Conservation (phyloP, 2,113 vertebrate genomes). For the Sciurus niger region DNA sequence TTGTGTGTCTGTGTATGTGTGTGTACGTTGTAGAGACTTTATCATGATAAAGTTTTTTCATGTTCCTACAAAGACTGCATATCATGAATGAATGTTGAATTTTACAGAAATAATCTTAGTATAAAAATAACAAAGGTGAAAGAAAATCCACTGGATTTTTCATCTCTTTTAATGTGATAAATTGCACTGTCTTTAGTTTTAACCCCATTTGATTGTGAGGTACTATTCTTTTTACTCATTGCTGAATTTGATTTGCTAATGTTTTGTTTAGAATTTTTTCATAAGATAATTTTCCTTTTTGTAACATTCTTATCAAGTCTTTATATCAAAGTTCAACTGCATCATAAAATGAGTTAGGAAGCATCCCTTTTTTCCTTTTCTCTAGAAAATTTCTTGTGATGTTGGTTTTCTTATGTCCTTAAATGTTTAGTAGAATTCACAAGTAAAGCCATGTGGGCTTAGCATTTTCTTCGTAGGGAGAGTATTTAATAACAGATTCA, state of each 20-base stretch:
- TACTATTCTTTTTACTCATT: neutral
- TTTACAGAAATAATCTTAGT: neutral
- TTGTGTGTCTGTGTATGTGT: neutral
- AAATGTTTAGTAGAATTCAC: slow-evolving; percentile 51
- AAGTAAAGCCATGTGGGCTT: slow-evolving; percentile 58
- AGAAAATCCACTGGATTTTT: neutral
- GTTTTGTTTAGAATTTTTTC: slow-evolving; percentile 30
- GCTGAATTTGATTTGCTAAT: neutral
- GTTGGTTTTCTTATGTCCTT: slow-evolving; percentile 62
- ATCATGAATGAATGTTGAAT: neutral
- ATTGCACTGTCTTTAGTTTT: neutral
- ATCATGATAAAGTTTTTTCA: neutral
- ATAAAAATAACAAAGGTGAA: neutral
- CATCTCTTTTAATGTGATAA: neutral
- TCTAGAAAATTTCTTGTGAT: slow-evolving; percentile 42
- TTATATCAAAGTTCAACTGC: slow-evolving; percentile 49
- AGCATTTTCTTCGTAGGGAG: neutral
- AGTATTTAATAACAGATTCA: slow-evolving; percentile 28
- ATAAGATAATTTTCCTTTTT: slow-evolving; percentile 47
- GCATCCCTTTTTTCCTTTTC: slow-evolving; percentile 18
- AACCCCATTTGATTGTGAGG: neutral
- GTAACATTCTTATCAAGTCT: neutral
- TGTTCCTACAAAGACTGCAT: neutral
- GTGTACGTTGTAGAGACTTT: neutral
- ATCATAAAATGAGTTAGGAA: slow-evolving; percentile 65